phyloP scores from a whole-genome alignment of 2,888 invertebrate genomes.

The Scaptomyza polygonia region DNA sequence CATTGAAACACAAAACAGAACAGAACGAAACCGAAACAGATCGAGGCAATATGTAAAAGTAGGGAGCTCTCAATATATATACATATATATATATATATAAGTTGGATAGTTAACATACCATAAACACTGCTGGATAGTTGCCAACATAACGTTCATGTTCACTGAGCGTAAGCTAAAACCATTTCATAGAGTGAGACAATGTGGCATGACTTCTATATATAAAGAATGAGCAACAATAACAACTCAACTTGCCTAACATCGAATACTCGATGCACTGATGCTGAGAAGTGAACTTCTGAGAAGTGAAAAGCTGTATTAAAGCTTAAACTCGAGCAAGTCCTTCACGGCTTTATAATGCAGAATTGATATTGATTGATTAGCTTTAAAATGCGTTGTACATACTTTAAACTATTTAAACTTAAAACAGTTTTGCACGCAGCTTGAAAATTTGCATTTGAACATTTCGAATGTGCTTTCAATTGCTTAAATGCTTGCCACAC shows the following conservation, averaged over 20 bases:
- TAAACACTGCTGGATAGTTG: constrained; percentile 37
- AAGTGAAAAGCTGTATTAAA: no score
- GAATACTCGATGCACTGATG: no score
- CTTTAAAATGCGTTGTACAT: no score
- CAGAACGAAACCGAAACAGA: no score
- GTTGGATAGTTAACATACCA: constrained; percentile 55
- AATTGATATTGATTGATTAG: no score
- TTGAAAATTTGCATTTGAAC: no score
- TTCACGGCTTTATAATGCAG: no score
- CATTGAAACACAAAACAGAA: constrained; percentile 9
- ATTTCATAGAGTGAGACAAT: not conserved
- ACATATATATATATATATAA: no score
- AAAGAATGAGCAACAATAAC: not conserved
- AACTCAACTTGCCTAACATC: not conserved
- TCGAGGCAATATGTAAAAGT: constrained; percentile 7
- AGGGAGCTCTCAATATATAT: no score
- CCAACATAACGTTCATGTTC: constrained; percentile 14
- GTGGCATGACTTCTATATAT: not conserved
- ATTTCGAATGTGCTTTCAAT: not conserved
- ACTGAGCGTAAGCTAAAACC: not conserved
- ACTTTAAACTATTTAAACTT: no score
- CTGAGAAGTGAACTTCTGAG: no score
- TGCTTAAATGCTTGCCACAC: constrained; percentile 39
- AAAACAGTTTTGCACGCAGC: not conserved
- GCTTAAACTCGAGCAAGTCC: no score